A percentile compares a stretch with the other conserved stretches of the same genome.
phyloP scores from a whole-genome alignment of 2,113 vertebrate genomes.

The Urocynchramus pylzowi region DNA sequence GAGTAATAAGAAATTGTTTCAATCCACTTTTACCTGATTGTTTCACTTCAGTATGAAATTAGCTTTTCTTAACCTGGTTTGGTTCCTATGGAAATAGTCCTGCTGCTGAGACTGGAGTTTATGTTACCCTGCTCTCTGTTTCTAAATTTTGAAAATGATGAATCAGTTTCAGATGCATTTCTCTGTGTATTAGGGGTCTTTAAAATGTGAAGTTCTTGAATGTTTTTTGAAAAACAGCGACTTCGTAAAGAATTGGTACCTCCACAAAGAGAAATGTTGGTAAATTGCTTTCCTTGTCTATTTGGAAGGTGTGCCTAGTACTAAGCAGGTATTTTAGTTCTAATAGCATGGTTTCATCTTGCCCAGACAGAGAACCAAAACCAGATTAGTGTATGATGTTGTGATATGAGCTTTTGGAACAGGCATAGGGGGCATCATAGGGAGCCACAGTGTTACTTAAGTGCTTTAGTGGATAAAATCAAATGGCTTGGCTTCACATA shows the following conservation, averaged over 20 bases:
- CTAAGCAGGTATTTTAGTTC: not conserved
- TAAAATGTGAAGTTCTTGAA: not conserved
- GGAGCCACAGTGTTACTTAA: rapidly evolving
- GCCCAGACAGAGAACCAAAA: not conserved
- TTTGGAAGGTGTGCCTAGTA: not conserved
- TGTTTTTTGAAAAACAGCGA: not conserved
- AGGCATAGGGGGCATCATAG: rapidly evolving
- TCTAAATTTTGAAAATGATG: not conserved
- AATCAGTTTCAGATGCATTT: not conserved
- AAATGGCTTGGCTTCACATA: not conserved
- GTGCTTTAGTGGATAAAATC: not conserved
- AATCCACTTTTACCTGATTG: not conserved
- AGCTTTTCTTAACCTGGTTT: not conserved
- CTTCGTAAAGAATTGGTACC: not conserved
- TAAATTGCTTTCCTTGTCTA: not conserved
- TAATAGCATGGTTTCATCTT: not conserved
- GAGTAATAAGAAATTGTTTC: not conserved
- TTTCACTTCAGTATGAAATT: not conserved
- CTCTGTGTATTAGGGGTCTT: not conserved
- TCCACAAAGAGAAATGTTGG: not conserved
- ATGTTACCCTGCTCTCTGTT: not conserved
- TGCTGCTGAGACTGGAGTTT: not conserved
- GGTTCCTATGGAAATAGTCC: not conserved
- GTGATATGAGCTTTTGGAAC: not conserved
- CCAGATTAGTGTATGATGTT: not conserved